A percentile compares a stretch with the other conserved stretches of the same genome.
phyloP scores from a whole-genome alignment of 2,113 vertebrate genomes.

The Picathartes gymnocephalus region DNA sequence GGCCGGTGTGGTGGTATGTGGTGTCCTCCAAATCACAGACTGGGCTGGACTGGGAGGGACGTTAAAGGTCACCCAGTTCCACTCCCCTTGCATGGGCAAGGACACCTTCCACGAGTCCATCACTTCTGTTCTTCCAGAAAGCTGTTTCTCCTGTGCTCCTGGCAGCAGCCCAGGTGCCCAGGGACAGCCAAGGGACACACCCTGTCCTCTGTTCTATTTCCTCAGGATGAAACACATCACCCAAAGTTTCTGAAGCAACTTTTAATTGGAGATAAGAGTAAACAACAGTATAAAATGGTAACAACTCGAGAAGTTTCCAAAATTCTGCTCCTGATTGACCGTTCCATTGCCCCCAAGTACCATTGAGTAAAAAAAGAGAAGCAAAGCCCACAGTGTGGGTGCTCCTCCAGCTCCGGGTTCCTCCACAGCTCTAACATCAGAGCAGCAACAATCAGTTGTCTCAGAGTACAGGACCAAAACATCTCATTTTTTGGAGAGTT shows the following conservation, averaged over 20 bases:
- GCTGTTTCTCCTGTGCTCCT: background rate
- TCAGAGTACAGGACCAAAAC: background rate
- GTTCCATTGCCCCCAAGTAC: slow-evolving; percentile 65
- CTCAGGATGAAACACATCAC: background rate
- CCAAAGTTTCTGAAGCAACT: slow-evolving; percentile 52
- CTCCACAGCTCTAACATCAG: background rate
- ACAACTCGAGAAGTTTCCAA: slow-evolving; percentile 57
- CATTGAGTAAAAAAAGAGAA: slow-evolving; percentile 50
- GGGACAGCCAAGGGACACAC: fast-evolving
- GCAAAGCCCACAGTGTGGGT: background rate
- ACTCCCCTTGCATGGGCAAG: background rate
- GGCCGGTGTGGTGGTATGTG: fast-evolving
- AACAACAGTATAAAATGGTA: slow-evolving; percentile 78
- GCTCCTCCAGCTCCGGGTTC: background rate
- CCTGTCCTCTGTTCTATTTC: background rate
- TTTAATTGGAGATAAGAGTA: slow-evolving; percentile 78
- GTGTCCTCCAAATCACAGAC: background rate
- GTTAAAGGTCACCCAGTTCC: background rate
- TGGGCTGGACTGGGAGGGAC: background rate
- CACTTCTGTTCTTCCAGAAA: background rate
- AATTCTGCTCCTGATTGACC: slow-evolving; percentile 31
- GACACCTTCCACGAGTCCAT: background rate
- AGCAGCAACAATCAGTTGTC: background rate
- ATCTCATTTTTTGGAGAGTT: background rate
- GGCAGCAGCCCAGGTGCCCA: background rate